Conservation (phyloP, 2,888 invertebrate species). For the Meganola albula region DNA sequence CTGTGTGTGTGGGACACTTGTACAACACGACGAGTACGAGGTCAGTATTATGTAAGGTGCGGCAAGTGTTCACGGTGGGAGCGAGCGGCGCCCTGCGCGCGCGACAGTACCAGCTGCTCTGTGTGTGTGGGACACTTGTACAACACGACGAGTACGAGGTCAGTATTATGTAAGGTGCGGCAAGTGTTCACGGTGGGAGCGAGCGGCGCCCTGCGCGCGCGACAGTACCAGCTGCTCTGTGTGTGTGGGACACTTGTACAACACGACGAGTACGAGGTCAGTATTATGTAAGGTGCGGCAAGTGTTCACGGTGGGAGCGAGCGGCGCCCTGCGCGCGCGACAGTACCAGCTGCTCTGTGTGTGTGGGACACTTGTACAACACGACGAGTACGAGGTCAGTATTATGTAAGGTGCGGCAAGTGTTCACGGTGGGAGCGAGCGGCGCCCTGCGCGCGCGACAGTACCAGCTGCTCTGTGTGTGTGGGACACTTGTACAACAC, state of each 20-base stretch:
- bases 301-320: too few species aligned
- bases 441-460: background rate
- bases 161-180: background rate
- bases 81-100: too few species aligned
- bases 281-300: background rate
- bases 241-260: background rate
- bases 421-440: too few species aligned
- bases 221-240: slow-evolving; percentile 1
- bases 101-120: background rate
- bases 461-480: background rate
- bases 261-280: background rate
- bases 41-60: background rate
- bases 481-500: background rate
- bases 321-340: slow-evolving; percentile 47
- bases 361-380: background rate
- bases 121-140: background rate
- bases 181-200: too few species aligned
- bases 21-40: background rate
- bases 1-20: background rate
- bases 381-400: background rate
- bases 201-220: background rate
- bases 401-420: slow-evolving; percentile 75
- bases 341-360: slow-evolving; percentile 62
- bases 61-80: too few species aligned
- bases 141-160: background rate